phyloP scores from a whole-genome alignment of 2,888 invertebrate genomes.

The Cotesia congregata region DNA sequence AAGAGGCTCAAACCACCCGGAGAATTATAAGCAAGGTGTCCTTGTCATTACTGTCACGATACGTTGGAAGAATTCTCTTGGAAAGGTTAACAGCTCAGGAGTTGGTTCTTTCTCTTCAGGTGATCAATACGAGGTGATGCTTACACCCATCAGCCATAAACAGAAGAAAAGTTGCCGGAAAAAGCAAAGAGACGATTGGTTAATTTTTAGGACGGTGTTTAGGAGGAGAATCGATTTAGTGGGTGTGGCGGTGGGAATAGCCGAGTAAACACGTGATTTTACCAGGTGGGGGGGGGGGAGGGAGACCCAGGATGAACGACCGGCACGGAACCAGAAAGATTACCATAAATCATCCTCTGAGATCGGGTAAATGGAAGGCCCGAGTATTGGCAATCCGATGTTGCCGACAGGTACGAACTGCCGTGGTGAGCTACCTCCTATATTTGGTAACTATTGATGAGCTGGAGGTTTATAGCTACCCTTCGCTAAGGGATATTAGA shows the following conservation, averaged over 20 bases:
- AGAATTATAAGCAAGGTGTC: constrained; percentile 47
- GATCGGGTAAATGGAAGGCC: constrained; percentile 43
- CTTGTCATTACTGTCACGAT: constrained; percentile 62
- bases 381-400: constrained; percentile 9
- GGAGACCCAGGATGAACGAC: constrained; percentile 45
- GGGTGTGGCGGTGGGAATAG: constrained; percentile 36
- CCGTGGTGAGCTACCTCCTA: constrained; percentile 32
- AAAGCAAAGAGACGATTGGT: background rate
- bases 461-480: constrained; percentile 45
- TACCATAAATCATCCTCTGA: constrained; percentile 53
- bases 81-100: background rate
- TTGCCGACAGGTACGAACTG: constrained; percentile 46
- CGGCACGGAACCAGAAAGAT: constrained; percentile 50
- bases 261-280: constrained; percentile 46
- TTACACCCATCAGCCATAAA: background rate
- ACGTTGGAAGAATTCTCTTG: constrained; percentile 42
- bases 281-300: constrained; percentile 37
- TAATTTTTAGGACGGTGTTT: constrained; percentile 18
- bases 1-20: constrained; percentile 44
- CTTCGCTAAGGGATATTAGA: background rate
- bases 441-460: constrained; percentile 54
- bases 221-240: constrained; percentile 26
- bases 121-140: background rate
- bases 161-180: background rate
- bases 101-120: background rate